phyloP scores from a whole-genome alignment of 2,888 invertebrate species.

The Mesorhabditis spiculigera region DNA sequence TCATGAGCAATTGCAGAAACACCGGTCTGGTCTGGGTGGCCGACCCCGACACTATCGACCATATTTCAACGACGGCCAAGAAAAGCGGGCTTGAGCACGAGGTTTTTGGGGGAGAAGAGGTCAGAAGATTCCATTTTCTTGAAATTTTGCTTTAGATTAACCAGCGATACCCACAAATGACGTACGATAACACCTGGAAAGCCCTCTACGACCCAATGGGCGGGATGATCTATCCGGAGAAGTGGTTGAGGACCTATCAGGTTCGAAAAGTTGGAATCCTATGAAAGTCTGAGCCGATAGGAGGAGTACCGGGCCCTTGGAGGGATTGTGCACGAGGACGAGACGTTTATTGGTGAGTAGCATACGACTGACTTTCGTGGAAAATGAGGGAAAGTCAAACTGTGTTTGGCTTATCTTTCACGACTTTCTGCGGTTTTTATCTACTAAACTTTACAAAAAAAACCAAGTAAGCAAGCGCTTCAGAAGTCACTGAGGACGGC shows the following conservation, averaged over 20 bases:
- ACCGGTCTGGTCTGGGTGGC: constrained; percentile 36
- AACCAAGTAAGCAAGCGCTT: background rate
- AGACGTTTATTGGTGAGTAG: background rate
- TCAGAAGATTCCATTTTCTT: constrained; percentile 7
- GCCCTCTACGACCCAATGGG: constrained; percentile 39
- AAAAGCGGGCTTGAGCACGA: constrained; percentile 27
- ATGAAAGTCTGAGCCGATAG: background rate
- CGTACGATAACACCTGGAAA: constrained; percentile 25
- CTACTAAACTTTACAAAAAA: no score
- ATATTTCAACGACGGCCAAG: constrained; percentile 23
- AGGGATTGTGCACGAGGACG: constrained; percentile 5
- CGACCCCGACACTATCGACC: constrained; percentile 17
- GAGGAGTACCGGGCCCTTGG: background rate
- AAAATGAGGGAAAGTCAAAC: no score
- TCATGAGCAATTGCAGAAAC: constrained; percentile 22
- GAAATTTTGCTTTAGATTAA: constrained; percentile 15
- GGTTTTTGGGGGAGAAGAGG: constrained; percentile 25
- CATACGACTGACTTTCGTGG: no score
- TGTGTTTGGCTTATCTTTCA: no score
- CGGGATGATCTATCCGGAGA: constrained; percentile 41
- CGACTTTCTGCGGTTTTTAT: no score
- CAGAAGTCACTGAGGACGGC: background rate
- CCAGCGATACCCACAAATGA: constrained; percentile 29
- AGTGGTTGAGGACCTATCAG: constrained; percentile 35
- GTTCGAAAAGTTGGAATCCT: constrained; percentile 1